Base-by-base conservation (phyloP, 2,113 vertebrate species). In the Urocolius indicus region DNA sequence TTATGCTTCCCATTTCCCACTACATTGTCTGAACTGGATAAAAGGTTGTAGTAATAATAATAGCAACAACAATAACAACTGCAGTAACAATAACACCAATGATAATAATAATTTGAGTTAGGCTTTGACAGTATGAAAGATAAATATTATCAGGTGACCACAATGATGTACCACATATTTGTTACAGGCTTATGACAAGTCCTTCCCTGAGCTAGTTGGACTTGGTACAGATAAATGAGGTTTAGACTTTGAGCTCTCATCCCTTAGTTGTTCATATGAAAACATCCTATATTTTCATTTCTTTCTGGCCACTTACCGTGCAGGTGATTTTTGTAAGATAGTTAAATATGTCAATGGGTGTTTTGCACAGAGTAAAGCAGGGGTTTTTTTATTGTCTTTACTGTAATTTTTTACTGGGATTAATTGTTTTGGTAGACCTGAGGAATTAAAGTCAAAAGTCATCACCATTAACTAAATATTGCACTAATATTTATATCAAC, bases 221-320 rank as follows among this genome's bases (percentile, higher is more conserved):
- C 14, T 61, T 52, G 10, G 22, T 65, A 14, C 24, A 43, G 26
- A 16, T 11, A 43, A 17, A 38, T 10, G 13, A 52, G 13, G 5
- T 84, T 41, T 11, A 51, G 16, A 46, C 71, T 80, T 86, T 55
- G 75, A 84, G 43, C 24, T 72, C 32, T 72, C 45, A 16, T 69
- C 22, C 17, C 80, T 27, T 73, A 38, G 14, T 8, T 27, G 10
- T 27, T 17, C 4, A 4, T 45, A 46, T 57, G 45, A 86, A 80
- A 89, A 74, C 9, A 14, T 6, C 17, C 17, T 45, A 29, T 32
- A 12, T 20, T 80, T 68, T 55, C 17, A 4, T 54, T 88, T 88
- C 49, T n/a, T 73, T 38, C 45, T 88, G 46, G 6, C 54, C 1
- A 0, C 24, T 83, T 3, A 1, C 11, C 6, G 3, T 12, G 7